These are phyloP conservation scores for Troides oblongomaculatus DNA, from an alignment of 2,888 invertebrate genomes.

Conservation along the genomic window DNA sequence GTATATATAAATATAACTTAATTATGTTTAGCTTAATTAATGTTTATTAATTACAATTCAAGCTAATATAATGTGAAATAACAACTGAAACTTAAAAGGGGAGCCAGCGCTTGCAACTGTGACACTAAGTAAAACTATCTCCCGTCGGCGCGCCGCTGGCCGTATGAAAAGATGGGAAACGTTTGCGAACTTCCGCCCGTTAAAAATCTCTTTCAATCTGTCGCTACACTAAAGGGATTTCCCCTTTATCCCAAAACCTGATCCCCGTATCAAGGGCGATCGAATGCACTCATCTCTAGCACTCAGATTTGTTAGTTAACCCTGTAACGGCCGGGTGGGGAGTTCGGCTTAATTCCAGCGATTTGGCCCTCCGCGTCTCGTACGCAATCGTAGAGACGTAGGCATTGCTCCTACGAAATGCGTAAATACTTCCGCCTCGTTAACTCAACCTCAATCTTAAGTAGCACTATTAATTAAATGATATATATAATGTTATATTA, in stretches of 20 bases:
- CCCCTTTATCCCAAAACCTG: conserved; percentile 12
- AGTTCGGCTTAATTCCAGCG: conserved; percentile 55
- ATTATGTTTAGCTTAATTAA: too few relatives aligned
- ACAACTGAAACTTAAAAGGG: too few relatives aligned
- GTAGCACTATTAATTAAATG: too few relatives aligned
- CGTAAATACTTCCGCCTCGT: neutral
- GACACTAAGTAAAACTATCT: neutral
- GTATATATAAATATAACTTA: too few relatives aligned
- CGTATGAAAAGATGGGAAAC: conserved; percentile 9
- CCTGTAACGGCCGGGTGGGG: conserved; percentile 41
- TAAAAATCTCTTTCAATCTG: conserved; percentile 26
- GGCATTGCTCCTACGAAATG: neutral
- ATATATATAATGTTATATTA: too few relatives aligned
- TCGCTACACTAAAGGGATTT: conserved; percentile 24
- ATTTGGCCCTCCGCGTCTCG: conserved; percentile 43
- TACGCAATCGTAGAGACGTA: neutral
- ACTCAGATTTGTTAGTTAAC: conserved; percentile 20
- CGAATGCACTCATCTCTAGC: conserved; percentile 13
- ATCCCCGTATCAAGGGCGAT: conserved; percentile 20
- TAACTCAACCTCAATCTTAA: too few relatives aligned
- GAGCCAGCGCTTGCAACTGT: neutral
- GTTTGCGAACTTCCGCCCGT: conserved; percentile 17
- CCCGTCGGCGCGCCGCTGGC: conserved; percentile 1
- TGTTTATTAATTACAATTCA: too few relatives aligned
- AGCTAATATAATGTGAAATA: too few relatives aligned